phyloP scores from a whole-genome alignment of 2,797 vertebrate species.

The Picus viridis region DNA sequence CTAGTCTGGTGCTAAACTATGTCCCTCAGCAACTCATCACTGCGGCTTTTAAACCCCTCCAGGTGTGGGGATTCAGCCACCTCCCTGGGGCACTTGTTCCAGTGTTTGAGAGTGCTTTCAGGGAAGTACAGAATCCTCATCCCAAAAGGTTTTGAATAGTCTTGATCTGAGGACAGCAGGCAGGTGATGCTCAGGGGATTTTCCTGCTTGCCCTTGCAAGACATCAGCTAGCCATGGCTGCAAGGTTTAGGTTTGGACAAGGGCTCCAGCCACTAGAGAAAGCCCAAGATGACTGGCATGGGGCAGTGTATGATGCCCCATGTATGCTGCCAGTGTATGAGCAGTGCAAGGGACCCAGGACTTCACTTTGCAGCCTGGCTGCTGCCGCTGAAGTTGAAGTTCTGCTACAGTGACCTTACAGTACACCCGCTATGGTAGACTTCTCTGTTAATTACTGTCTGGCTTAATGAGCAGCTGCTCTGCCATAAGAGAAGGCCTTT shows the following conservation, averaged over 20 bases:
- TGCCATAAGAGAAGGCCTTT: neutral
- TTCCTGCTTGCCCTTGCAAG: neutral
- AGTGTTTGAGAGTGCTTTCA: no score
- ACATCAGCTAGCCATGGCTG: neutral
- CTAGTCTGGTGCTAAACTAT: no score
- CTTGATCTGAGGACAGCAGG: neutral
- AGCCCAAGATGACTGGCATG: accelerated
- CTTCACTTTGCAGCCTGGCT: neutral
- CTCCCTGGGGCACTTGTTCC: no score
- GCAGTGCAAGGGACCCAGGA: accelerated
- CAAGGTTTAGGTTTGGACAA: accelerated
- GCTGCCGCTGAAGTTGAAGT: neutral
- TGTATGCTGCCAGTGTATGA: no score
- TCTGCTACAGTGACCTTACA: neutral
- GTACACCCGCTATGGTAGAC: accelerated
- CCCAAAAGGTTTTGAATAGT: neutral
- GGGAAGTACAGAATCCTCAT: neutral
- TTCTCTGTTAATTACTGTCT: neutral
- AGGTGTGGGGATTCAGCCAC: no score
- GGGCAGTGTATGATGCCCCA: no score
- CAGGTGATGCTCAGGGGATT: neutral
- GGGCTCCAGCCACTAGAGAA: neutral
- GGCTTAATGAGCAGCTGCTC: neutral
- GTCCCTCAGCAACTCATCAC: no score
- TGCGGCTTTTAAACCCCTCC: no score